Conservation (phyloP, 2,797 vertebrate genomes). For the Chelmon rostratus region DNA sequence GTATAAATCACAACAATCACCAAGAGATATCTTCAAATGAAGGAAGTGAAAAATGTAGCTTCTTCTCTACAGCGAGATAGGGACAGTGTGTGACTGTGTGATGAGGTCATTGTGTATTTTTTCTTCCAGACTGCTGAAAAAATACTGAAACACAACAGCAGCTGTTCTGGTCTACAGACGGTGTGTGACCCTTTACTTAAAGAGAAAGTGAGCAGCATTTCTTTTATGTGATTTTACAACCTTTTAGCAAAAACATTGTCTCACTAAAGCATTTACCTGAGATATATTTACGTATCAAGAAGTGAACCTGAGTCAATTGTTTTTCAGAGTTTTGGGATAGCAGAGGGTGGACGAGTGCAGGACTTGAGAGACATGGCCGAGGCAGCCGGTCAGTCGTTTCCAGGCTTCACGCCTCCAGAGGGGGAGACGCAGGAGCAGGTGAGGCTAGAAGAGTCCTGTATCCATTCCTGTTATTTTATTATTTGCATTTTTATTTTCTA, state of each 20-base stretch:
- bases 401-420: constrained; percentile 89
- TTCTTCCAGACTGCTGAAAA: constrained; percentile 88
- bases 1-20: background rate
- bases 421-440: constrained; percentile 94
- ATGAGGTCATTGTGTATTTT: constrained; percentile 13
- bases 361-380: constrained; percentile 91
- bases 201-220: constrained; percentile 87
- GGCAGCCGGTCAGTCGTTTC: constrained; percentile 86
- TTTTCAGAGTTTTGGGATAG: constrained; percentile 90
- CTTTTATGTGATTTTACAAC: background rate
- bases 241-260: background rate
- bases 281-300: background rate
- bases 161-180: constrained; percentile 84
- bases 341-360: constrained; percentile 87
- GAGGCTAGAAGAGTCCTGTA: constrained; percentile 16
- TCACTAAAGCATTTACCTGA: background rate
- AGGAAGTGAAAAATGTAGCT: background rate
- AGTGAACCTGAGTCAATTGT: background rate
- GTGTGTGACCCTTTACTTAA: constrained; percentile 88
- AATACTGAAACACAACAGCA: constrained; percentile 89
- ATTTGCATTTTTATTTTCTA: background rate
- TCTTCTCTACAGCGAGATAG: background rate
- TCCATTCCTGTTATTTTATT: background rate
- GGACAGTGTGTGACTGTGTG: background rate
- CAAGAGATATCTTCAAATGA: background rate